phyloP scores from a whole-genome alignment of 2,797 vertebrate species.

The Clarias pachynema region DNA sequence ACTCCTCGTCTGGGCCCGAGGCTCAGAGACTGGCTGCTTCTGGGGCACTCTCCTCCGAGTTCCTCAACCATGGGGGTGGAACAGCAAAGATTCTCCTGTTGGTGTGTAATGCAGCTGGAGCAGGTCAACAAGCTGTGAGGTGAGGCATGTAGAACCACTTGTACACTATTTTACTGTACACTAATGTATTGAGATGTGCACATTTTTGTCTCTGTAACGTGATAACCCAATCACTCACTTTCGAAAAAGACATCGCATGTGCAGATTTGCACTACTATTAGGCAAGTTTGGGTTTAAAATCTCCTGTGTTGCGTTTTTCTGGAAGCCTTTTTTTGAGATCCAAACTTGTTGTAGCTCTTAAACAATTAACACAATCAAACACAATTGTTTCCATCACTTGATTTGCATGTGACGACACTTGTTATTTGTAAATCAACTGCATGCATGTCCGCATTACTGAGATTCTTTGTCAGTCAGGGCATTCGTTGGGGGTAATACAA shows the following conservation, averaged over 20 bases:
- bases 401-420: background rate
- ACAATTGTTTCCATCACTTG: background rate
- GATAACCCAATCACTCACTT: background rate
- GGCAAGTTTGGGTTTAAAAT: background rate
- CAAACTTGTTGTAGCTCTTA: background rate
- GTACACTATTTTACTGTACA: background rate
- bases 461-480: background rate
- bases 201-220: background rate
- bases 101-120: constrained; percentile 85
- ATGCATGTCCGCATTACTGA: background rate
- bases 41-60: constrained; percentile 79
- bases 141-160: constrained; percentile 59
- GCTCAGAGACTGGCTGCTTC: constrained; percentile 71
- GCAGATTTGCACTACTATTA: background rate
- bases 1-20: constrained; percentile 67
- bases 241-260: background rate
- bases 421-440: background rate
- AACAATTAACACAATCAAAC: background rate
- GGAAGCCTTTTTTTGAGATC: background rate
- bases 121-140: constrained; percentile 81
- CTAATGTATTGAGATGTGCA: background rate
- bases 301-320: background rate
- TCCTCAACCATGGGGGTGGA: constrained; percentile 71
- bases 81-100: constrained; percentile 82
- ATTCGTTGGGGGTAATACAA: background rate